Evolutionary conservation across 2,888 invertebrate species (phyloP), one percentile per base, ranked within the genome.

Genomic region (Lamellibrachia columna): DNA sequence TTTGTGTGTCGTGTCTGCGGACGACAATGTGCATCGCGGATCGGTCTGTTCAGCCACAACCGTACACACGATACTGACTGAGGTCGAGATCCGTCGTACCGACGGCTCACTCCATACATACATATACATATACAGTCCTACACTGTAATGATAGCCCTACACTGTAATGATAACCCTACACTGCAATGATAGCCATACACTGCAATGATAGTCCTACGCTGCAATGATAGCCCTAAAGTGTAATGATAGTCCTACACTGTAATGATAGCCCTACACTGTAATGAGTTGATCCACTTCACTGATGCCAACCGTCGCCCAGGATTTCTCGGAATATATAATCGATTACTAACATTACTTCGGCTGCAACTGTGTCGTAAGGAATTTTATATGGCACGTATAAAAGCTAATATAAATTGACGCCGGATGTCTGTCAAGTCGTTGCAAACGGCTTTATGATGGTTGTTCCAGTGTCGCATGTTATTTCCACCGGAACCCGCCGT

Each of bases 371-470:
- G 11, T 75, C 75, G 75, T 75, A n/a, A 22, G 75, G 22, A 75
- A 75, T 3, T 75, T n/a, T 15, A 75, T 75, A 75, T 75, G 75
- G 75, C 75, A 75, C 75, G 75, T 75, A 75, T 75, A 75, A 22
- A 75, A 75, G 11, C 15, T 75, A 15, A 75, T 22, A 75, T 22
- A 22, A 22, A 22, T 0, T 15, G n/a, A 75, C 4, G 75, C 75
- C 75, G 75, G 75, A 75, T 75, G n/a, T 75, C 75, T 75, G 75
- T 75, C 22, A 75, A 15, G n/a, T 75, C 75, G 75, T 75, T 75
- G n/a, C n/a, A n/a, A 75, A 75, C 75, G 75, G 75, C 22, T 75
- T 75, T 75, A 75, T n/a, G 75, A 75, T n/a, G 75, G 22, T 22
- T 75, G 75, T 22, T 22, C 75, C 75, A 75, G 75, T n/a, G 22